These are phyloP conservation scores for Prionchulus punctatus DNA, from an alignment of 2,888 invertebrate species.

Conservation along the genomic window DNA sequence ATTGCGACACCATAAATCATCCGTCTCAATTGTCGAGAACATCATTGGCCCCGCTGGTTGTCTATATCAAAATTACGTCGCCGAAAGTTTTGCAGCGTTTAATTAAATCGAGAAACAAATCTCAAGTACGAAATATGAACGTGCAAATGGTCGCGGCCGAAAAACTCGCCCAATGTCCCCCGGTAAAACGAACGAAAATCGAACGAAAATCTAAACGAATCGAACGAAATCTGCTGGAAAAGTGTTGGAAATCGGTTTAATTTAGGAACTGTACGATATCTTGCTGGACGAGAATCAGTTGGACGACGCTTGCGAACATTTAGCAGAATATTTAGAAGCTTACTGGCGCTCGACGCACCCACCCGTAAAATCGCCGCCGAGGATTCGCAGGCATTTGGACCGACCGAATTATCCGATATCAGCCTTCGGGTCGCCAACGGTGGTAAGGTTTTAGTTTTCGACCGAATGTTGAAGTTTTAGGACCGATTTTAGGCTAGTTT, in stretches of 20 bases:
- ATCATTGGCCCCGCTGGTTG: slow-evolving; percentile 86
- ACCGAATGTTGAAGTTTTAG: too few relatives aligned
- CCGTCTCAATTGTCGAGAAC: slow-evolving; percentile 97
- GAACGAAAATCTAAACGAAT: too few relatives aligned
- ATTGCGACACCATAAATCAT: slow-evolving; percentile 99
- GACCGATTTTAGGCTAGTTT: too few relatives aligned
- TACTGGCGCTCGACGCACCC: slow-evolving; percentile 98
- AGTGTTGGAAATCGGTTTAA: neutral
- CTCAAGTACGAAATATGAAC: slow-evolving; percentile 83
- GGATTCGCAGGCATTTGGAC: slow-evolving; percentile 7
- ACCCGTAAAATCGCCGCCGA: slow-evolving; percentile 12
- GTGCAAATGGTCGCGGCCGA: slow-evolving; percentile 98
- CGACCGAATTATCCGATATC: neutral
- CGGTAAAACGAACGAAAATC: slow-evolving; percentile 33
- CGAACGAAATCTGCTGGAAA: too few relatives aligned
- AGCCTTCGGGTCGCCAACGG: neutral
- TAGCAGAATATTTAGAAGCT: slow-evolving; percentile 85
- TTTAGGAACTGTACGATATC: slow-evolving; percentile 86
- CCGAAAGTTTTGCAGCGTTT: slow-evolving; percentile 70
- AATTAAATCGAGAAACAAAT: slow-evolving; percentile 92
- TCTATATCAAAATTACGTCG: slow-evolving; percentile 94
- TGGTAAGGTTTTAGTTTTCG: too few relatives aligned
- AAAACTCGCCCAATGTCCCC: slow-evolving; percentile 85
- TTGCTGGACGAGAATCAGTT: slow-evolving; percentile 94
- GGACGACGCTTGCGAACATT: slow-evolving; percentile 92